Percentiles rank a stretch among this genome's conserved stretches.
Conservation (phyloP, 2,888 invertebrate species). For the Zygogramma bicolorata region DNA sequence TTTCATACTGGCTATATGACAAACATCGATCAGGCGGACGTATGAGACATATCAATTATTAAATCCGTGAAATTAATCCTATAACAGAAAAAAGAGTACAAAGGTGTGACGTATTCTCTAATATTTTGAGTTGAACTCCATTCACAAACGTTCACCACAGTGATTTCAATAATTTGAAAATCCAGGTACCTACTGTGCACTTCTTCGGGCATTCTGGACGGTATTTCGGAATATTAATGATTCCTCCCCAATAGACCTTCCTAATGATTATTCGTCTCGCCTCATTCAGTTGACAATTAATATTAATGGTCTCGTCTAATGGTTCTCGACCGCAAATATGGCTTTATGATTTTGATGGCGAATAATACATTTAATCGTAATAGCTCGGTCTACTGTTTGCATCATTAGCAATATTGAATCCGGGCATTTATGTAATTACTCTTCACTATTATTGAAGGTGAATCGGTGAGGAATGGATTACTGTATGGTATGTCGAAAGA, state of each 20-base stretch:
- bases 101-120: no score
- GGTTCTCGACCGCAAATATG: slow-evolving; percentile 4
- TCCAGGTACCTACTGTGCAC: background rate
- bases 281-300: slow-evolving; percentile 5
- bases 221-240: background rate
- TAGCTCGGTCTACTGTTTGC: background rate
- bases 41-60: no score
- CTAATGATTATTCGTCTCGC: slow-evolving; percentile 1
- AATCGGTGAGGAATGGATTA: background rate
- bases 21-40: no score
- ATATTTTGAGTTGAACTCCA: no score
- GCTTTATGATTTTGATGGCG: background rate
- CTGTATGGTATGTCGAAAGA: background rate
- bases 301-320: slow-evolving; percentile 4
- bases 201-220: background rate
- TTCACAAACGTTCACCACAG: background rate
- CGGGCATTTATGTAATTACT: slow-evolving; percentile 6
- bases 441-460: background rate
- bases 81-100: no score
- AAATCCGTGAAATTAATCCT: no score
- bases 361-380: slow-evolving; percentile 1
- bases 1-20: no score
- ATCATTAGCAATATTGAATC: slow-evolving; percentile 1
- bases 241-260: background rate
- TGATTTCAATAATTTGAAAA: background rate